Evolutionary conservation across 1,140 invertebrate genomes (phyloP).

Genomic region (Papilio polytes): DNA sequence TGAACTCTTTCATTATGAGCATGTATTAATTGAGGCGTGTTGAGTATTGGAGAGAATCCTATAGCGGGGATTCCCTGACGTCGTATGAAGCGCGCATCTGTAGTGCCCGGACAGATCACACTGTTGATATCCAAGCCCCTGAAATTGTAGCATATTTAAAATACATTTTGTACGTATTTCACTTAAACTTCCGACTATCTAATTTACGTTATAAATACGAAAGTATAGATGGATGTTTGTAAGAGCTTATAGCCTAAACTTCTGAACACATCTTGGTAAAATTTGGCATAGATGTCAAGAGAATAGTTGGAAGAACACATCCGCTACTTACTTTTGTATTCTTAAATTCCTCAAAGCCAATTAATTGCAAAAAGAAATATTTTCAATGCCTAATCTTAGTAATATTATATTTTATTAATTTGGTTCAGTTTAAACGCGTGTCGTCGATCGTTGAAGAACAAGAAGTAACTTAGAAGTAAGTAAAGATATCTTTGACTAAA

Average conservation of each 20-base stretch:
- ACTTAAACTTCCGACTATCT: neutral
- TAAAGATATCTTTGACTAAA: too few relatives aligned
- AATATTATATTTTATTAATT: too few relatives aligned
- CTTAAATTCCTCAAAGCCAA: neutral
- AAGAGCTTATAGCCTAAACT: too few relatives aligned
- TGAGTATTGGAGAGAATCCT: constrained; percentile 91
- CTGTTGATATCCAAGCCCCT: constrained; percentile 75
- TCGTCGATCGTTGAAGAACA: too few relatives aligned
- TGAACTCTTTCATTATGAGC: constrained; percentile 91
- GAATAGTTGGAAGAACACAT: too few relatives aligned
- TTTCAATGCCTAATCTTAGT: neutral
- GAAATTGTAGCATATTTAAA: constrained; percentile 41
- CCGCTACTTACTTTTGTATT: too few relatives aligned
- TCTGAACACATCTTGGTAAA: too few relatives aligned
- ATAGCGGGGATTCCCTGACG: constrained; percentile 87
- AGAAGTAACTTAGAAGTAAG: too few relatives aligned
- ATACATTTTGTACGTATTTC: neutral
- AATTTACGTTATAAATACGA: neutral
- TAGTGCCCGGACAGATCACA: constrained; percentile 65
- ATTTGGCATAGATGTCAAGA: too few relatives aligned
- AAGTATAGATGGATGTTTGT: too few relatives aligned
- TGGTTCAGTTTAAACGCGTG: too few relatives aligned
- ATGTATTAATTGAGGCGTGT: constrained; percentile 89
- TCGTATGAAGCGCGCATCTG: constrained; percentile 66
- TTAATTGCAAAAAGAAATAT: neutral